phyloP scores from a whole-genome alignment of 2,113 vertebrate genomes.

The Periophthalmus modestus region DNA sequence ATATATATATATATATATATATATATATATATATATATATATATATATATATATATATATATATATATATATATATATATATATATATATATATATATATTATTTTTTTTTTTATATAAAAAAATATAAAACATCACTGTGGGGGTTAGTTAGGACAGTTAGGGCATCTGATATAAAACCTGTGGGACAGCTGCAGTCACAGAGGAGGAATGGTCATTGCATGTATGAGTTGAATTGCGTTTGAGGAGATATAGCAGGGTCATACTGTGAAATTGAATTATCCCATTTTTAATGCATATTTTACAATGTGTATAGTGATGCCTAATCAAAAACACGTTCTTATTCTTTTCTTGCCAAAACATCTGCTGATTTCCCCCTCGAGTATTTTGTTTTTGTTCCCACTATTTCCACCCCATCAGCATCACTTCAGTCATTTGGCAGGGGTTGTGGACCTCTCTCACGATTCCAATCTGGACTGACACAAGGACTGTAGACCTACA shows the following conservation, averaged over 20 bases:
- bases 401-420: slow-evolving; percentile 39
- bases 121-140: too few relatives aligned
- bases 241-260: not conserved
- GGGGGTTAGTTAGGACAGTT: not conserved
- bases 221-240: not conserved
- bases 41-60: too few relatives aligned
- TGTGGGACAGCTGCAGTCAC: not conserved
- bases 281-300: slow-evolving; percentile 1
- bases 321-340: slow-evolving; percentile 4
- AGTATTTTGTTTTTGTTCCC: slow-evolving; percentile 20
- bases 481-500: slow-evolving; percentile 14
- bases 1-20: too few relatives aligned
- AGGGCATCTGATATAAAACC: not conserved
- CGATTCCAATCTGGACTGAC: slow-evolving; percentile 10
- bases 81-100: too few relatives aligned
- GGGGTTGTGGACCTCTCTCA: not conserved
- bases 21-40: too few relatives aligned
- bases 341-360: not conserved
- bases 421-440: slow-evolving; percentile 11
- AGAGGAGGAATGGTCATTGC: not conserved
- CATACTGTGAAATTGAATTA: not conserved
- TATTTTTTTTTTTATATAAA: too few relatives aligned
- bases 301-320: not conserved
- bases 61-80: too few relatives aligned
- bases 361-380: slow-evolving; percentile 1